Percentiles rank a stretch among this genome's conserved stretches.
Conservation (phyloP, 2,797 vertebrate genomes). For the Galaxias olidus region DNA sequence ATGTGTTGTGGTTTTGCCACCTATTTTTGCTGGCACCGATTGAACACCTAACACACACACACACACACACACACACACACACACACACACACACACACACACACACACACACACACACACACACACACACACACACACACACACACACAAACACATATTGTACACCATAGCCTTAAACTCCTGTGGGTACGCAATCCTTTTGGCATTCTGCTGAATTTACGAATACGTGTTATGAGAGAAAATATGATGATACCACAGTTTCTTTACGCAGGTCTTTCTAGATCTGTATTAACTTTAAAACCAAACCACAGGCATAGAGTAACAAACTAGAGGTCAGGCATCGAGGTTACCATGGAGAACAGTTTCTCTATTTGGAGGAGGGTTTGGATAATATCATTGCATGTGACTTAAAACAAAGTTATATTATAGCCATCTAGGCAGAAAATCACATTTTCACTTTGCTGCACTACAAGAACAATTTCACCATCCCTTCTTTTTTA, state of each 20-base stretch:
- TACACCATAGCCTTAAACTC: too few relatives aligned
- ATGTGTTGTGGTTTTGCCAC: background rate
- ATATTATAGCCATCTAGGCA: too few relatives aligned
- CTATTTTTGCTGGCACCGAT: background rate
- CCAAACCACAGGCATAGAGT: conserved; percentile 33
- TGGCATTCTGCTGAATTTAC: conserved; percentile 64
- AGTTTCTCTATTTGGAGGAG: too few relatives aligned
- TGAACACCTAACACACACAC: conserved; percentile 2
- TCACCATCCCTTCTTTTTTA: too few relatives aligned
- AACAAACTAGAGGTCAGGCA: background rate
- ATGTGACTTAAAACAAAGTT: too few relatives aligned
- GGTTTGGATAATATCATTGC: too few relatives aligned
- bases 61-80: background rate
- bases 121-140: background rate
- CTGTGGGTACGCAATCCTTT: too few relatives aligned
- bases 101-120: conserved; percentile 3
- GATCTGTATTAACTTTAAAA: conserved; percentile 52
- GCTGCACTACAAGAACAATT: too few relatives aligned
- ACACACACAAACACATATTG: background rate
- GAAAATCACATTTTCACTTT: too few relatives aligned
- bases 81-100: background rate
- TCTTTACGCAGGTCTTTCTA: conserved; percentile 28
- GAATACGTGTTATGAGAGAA: conserved; percentile 66
- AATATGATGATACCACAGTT: conserved; percentile 57
- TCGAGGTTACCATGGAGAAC: too few relatives aligned